These are phyloP conservation scores for Turdus rufiventris DNA, from an alignment of 2,113 vertebrate genomes.

Conservation along the genomic window DNA sequence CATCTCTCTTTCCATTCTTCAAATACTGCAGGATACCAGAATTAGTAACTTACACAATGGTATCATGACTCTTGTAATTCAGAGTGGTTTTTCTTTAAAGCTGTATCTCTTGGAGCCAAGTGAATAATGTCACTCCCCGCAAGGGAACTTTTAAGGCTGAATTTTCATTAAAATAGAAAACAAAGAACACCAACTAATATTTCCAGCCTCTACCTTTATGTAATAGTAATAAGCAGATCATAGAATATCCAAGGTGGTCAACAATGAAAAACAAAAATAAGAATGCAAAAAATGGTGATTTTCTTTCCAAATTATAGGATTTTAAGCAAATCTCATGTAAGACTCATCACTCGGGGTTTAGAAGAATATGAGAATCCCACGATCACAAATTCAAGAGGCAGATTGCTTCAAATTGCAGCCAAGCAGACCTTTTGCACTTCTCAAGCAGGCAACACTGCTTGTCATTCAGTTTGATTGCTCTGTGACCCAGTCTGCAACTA, in stretches of 20 bases:
- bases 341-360: neutral
- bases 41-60: conserved; percentile 43
- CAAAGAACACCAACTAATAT: neutral
- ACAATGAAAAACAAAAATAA: neutral
- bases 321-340: neutral
- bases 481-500: conserved; percentile 6
- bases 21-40: conserved; percentile 23
- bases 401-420: conserved; percentile 37
- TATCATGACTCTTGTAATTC: neutral
- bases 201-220: neutral
- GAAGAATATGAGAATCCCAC: neutral
- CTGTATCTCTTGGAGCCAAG: neutral
- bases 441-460: neutral
- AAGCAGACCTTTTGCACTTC: conserved; percentile 45
- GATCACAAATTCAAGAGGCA: conserved; percentile 22
- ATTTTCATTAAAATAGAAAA: neutral
- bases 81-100: neutral
- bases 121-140: neutral
- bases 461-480: conserved; percentile 27
- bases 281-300: neutral
- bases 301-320: neutral
- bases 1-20: conserved; percentile 36
- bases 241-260: neutral
- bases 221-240: neutral
- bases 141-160: neutral